Conservation (phyloP, 2,888 invertebrate genomes). For the Tenthredo notha region DNA sequence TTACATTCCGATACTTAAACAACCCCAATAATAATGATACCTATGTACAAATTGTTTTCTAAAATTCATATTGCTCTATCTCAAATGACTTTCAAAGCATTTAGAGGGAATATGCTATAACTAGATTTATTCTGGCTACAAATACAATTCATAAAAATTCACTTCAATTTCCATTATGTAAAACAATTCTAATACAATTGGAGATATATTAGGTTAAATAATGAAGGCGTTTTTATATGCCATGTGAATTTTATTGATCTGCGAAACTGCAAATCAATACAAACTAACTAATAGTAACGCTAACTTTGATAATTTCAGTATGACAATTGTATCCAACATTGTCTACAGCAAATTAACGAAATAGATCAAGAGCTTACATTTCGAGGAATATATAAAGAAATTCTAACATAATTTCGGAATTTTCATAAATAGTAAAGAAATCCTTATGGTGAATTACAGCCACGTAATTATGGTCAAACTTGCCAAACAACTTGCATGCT, state of each 20-base stretch:
- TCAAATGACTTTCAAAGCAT: not conserved
- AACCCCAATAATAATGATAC: conserved; percentile 19
- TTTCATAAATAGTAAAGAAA: not conserved
- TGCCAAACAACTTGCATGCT: not conserved
- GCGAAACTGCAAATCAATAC: not conserved
- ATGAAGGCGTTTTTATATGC: not conserved
- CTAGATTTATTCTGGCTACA: not conserved
- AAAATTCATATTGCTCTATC: conserved; percentile 9
- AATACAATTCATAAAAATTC: conserved; percentile 7
- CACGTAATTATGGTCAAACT: not conserved
- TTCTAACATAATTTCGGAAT: not conserved
- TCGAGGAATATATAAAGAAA: conserved; percentile 23
- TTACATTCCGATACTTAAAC: conserved; percentile 33
- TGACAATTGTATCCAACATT: not conserved
- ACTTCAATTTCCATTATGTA: not conserved
- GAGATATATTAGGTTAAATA: not conserved
- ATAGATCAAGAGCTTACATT: not conserved
- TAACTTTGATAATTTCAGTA: not conserved
- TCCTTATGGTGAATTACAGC: not conserved
- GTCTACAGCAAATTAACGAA: not conserved
- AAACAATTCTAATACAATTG: not conserved
- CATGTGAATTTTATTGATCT: not conserved
- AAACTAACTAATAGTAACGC: not conserved
- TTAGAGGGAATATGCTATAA: not conserved
- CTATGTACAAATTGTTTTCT: conserved; percentile 44